Evolutionary conservation across 2,888 invertebrate genomes (phyloP).

Genomic region (Andrena camellia): DNA sequence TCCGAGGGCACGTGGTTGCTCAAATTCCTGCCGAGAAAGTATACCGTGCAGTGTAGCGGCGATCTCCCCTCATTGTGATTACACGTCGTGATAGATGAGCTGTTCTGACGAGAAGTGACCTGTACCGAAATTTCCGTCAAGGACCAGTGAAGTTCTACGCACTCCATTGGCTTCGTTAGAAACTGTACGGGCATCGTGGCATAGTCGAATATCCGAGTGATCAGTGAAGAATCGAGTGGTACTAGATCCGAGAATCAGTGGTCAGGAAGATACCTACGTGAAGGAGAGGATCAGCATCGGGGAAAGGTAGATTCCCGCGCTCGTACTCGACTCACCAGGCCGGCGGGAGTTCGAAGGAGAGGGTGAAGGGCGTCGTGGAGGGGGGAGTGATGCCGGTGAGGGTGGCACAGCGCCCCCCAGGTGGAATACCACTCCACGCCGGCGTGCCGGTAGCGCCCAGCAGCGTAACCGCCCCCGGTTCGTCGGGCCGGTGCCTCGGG

Average conservation of each 20-base stretch:
- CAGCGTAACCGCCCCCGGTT: slow-evolving; percentile 87
- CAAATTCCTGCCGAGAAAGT: slow-evolving; percentile 7
- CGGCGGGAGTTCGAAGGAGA: slow-evolving; percentile 76
- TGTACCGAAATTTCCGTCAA: not conserved
- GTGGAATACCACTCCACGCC: slow-evolving; percentile 88
- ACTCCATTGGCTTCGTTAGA: not conserved
- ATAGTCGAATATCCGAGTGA: not conserved
- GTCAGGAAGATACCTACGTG: not conserved
- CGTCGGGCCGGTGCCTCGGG: slow-evolving; percentile 88
- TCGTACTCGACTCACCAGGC: slow-evolving; percentile 44
- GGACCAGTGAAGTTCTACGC: not conserved
- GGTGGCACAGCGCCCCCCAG: slow-evolving; percentile 88
- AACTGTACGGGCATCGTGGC: not conserved
- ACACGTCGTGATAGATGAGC: slow-evolving; percentile 16
- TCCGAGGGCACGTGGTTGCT: slow-evolving; percentile 57
- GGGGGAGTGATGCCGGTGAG: slow-evolving; percentile 85
- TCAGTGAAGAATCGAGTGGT: not conserved
- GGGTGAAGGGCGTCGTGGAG: slow-evolving; percentile 83
- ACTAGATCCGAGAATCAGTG: not conserved
- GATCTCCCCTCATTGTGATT: slow-evolving; percentile 9
- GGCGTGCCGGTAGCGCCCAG: slow-evolving; percentile 88
- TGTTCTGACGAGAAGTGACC: not conserved
- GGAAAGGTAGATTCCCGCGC: slow-evolving; percentile 44
- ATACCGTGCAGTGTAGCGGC: slow-evolving; percentile 20
- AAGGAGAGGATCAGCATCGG: not conserved